A percentile compares a stretch with the other conserved stretches of the same genome.
Evolutionary conservation across 2,113 vertebrate genomes (phyloP).

Genomic region (Seriola aureovittata): DNA sequence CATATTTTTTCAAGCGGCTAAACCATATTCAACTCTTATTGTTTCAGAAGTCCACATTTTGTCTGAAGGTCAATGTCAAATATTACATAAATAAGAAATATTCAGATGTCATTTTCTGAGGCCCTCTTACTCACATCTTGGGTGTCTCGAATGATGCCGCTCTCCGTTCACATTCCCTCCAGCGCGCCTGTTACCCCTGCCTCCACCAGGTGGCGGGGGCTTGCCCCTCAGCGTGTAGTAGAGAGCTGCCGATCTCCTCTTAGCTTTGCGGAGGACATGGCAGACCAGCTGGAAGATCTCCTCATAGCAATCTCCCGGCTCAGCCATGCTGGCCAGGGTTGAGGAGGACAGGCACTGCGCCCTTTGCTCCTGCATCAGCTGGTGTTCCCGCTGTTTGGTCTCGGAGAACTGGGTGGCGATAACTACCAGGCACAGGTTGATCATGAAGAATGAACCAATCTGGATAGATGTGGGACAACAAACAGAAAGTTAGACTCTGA

Average conservation of each 20-base stretch:
- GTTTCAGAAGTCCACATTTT: background rate
- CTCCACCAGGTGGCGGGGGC: slow-evolving; percentile 79
- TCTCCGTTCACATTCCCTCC: slow-evolving; percentile 80
- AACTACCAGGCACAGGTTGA: slow-evolving; percentile 98
- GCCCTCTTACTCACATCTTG: slow-evolving; percentile 74
- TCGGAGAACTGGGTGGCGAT: slow-evolving; percentile 99
- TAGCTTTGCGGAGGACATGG: slow-evolving; percentile 96
- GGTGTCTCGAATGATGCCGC: slow-evolving; percentile 69
- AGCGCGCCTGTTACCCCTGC: slow-evolving; percentile 70
- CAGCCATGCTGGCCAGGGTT: slow-evolving; percentile 95
- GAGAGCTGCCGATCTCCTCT: slow-evolving; percentile 91
- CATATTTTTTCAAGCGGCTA: background rate
- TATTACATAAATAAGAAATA: slow-evolving; percentile 23
- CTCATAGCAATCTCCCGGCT: slow-evolving; percentile 97
- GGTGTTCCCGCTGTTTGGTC: slow-evolving; percentile 98
- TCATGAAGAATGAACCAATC: slow-evolving; percentile 93
- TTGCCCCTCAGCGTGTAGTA: slow-evolving; percentile 91
- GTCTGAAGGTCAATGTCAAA: slow-evolving; percentile 1
- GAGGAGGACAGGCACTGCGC: slow-evolving; percentile 95
- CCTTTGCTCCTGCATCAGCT: slow-evolving; percentile 98
- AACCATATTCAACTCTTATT: background rate
- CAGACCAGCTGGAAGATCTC: slow-evolving; percentile 98
- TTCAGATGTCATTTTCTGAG: background rate
- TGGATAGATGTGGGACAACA: slow-evolving; percentile 52
- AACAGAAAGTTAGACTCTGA: slow-evolving; percentile 4